Conservation (phyloP, 2,113 vertebrate species). For the Aptenodytes patagonicus region DNA sequence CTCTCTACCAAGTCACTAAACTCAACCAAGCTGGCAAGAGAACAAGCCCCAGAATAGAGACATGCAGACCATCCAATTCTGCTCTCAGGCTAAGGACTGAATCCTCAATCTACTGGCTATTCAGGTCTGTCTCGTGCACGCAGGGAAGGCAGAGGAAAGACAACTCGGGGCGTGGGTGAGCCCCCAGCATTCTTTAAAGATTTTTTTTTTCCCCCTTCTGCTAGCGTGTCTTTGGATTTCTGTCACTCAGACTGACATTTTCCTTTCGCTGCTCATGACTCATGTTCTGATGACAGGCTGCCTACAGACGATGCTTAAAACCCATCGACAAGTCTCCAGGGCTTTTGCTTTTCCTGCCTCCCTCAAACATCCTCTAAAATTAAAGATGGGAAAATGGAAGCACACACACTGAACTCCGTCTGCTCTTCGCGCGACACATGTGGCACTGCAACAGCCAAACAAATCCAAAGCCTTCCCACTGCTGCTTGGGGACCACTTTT, state of each 20-base stretch:
- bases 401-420: not conserved
- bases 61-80: not conserved
- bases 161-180: slow-evolving; percentile 23
- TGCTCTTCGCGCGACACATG: not conserved
- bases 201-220: not conserved
- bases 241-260: slow-evolving; percentile 59
- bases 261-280: slow-evolving; percentile 57
- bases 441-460: slow-evolving; percentile 35
- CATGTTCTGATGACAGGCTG: slow-evolving; percentile 61
- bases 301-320: slow-evolving; percentile 64
- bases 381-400: slow-evolving; percentile 52
- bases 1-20: slow-evolving; percentile 47
- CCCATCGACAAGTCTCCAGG: slow-evolving; percentile 63
- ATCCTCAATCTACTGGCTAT: slow-evolving; percentile 41
- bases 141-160: slow-evolving; percentile 31
- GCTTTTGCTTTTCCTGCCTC: slow-evolving; percentile 66
- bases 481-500: not conserved
- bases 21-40: slow-evolving; percentile 28
- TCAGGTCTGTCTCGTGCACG: slow-evolving; percentile 35
- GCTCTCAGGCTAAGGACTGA: not conserved
- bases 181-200: slow-evolving; percentile 45
- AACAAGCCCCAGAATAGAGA: slow-evolving; percentile 43
- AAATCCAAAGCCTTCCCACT: slow-evolving; percentile 12
- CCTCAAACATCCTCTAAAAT: slow-evolving; percentile 67
- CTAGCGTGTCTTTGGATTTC: slow-evolving; percentile 46